Conservation (phyloP, 2,113 vertebrate genomes). For the Dipodomys stephensi region DNA sequence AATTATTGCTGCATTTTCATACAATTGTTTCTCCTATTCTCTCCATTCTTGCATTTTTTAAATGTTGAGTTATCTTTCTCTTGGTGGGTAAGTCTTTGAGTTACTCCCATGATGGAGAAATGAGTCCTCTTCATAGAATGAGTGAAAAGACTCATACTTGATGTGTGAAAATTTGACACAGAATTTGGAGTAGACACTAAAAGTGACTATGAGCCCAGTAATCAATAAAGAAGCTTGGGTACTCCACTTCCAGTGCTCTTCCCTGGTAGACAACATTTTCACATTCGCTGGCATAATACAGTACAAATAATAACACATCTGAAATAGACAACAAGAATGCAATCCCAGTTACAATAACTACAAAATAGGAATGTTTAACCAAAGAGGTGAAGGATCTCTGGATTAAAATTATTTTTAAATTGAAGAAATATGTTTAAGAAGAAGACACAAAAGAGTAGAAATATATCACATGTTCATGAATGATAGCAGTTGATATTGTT, state of each 20-base stretch:
- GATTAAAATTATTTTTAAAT: no score
- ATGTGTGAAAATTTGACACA: not conserved
- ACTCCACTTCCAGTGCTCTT: not conserved
- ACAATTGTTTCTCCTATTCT: not conserved
- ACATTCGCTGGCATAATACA: not conserved
- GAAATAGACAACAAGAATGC: no score
- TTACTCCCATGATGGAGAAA: not conserved
- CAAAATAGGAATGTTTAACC: no score
- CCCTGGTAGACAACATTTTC: not conserved
- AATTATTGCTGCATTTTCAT: not conserved
- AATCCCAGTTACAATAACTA: no score
- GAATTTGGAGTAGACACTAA: not conserved
- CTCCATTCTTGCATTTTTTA: not conserved
- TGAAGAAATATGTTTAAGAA: no score
- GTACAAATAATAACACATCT: not conserved
- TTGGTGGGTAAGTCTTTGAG: not conserved
- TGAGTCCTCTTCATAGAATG: not conserved
- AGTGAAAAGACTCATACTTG: not conserved
- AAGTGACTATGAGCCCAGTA: not conserved
- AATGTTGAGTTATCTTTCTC: not conserved
- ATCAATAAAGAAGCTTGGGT: not conserved
- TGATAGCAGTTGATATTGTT: no score
- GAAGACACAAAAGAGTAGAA: no score
- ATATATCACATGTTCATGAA: no score
- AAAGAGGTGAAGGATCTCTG: no score